These are phyloP conservation scores for Otolemur garnettii DNA, from an alignment of 2,113 vertebrate genomes.

Conservation along the genomic window DNA sequence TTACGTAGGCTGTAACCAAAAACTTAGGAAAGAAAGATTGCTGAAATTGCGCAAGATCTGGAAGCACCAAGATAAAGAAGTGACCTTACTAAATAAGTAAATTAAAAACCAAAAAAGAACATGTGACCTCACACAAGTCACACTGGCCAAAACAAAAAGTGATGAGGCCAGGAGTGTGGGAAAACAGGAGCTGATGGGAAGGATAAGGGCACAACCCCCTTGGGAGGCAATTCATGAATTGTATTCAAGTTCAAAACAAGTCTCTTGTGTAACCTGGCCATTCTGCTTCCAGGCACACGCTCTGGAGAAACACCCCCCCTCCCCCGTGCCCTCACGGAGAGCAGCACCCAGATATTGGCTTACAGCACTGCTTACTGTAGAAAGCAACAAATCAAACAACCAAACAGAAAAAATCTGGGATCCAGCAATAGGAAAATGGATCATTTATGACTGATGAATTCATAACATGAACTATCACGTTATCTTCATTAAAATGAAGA, in stretches of 20 bases:
- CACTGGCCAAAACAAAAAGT: background rate
- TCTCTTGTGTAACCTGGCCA: background rate
- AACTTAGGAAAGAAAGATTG: background rate
- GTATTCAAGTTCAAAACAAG: background rate
- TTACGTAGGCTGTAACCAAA: background rate
- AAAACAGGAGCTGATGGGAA: background rate
- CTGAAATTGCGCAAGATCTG: background rate
- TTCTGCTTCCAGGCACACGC: background rate
- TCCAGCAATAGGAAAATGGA: background rate
- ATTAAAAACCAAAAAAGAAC: background rate
- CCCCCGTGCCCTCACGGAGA: background rate
- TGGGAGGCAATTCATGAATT: background rate
- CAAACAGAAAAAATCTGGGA: background rate
- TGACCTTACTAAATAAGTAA: background rate
- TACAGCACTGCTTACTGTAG: accelerated
- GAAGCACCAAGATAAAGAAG: background rate
- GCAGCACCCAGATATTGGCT: accelerated
- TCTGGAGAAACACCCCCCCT: background rate
- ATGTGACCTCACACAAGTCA: background rate
- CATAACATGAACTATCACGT: background rate
- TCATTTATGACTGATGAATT: too few relatives aligned
- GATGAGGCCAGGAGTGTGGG: background rate
- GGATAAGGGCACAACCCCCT: accelerated
- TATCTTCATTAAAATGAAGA: background rate
- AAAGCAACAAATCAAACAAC: background rate